Percentiles rank a stretch among this genome's conserved stretches.
Conservation (phyloP, 2,797 vertebrate species). For the Poecilia picta region DNA sequence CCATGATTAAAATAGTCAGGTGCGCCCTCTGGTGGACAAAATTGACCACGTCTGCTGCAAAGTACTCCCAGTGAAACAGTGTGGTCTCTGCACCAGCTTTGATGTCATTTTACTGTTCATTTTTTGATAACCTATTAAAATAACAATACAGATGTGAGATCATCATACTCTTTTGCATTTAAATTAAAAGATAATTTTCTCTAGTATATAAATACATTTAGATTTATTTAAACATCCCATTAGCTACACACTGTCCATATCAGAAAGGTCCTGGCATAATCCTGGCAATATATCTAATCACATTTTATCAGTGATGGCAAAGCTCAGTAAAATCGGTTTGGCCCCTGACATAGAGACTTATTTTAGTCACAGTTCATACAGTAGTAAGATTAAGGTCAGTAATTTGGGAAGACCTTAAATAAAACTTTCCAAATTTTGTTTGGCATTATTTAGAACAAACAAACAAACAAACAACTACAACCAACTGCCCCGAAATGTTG, state of each 20-base stretch:
- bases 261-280: neutral
- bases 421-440: neutral
- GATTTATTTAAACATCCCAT: neutral
- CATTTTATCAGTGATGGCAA: neutral
- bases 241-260: neutral
- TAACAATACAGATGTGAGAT: neutral
- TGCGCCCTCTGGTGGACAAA: slow-evolving; percentile 52
- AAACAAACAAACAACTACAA: neutral
- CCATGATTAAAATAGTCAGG: neutral
- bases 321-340: neutral
- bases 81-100: neutral
- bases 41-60: neutral
- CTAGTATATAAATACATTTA: neutral
- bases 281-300: neutral
- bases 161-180: neutral
- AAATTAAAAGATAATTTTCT: neutral
- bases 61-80: neutral
- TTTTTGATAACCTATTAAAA: neutral
- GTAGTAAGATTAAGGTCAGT: neutral
- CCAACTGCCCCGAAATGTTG: neutral
- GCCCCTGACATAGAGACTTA: neutral
- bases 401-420: neutral
- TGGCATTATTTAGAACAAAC: neutral
- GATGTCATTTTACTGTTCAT: neutral
- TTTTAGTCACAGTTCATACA: neutral